A percentile compares a stretch with the other conserved stretches of the same genome.
phyloP scores from a whole-genome alignment of 2,113 vertebrate species.

The Strigops habroptila region DNA sequence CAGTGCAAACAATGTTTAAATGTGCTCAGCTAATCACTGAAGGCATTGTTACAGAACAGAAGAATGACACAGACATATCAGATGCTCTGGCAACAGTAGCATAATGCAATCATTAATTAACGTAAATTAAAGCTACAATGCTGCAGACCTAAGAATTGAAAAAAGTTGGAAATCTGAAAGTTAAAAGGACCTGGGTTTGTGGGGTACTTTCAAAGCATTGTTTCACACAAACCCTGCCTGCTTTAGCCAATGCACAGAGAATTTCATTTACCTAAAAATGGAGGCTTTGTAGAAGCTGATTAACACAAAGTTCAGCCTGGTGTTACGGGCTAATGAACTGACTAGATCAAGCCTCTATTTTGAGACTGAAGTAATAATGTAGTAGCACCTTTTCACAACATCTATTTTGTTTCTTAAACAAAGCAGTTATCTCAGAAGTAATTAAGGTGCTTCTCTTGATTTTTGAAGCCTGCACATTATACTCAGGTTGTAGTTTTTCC shows the following conservation, averaged over 20 bases:
- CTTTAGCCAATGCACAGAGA: neutral
- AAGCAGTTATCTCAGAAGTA: neutral
- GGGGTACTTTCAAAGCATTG: constrained; percentile 3
- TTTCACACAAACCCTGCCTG: neutral
- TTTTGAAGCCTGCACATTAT: constrained; percentile 22
- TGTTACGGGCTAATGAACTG: neutral
- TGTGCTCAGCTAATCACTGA: constrained; percentile 47
- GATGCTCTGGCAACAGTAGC: constrained; percentile 29
- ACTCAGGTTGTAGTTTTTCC: neutral
- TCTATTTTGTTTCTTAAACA: constrained; percentile 22
- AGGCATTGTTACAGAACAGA: constrained; percentile 51
- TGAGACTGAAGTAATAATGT: constrained; percentile 36
- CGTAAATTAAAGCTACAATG: constrained; percentile 54
- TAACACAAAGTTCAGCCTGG: constrained; percentile 29
- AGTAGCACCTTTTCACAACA: constrained; percentile 14
- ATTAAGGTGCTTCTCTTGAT: neutral
- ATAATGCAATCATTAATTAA: constrained; percentile 51
- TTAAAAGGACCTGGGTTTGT: constrained; percentile 21
- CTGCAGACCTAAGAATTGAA: constrained; percentile 30
- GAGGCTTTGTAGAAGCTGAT: constrained; percentile 46
- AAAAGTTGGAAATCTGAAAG: constrained; percentile 41
- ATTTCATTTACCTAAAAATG: constrained; percentile 49
- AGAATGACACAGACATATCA: neutral
- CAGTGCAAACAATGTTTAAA: constrained; percentile 47
- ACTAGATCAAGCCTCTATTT: constrained; percentile 47